Evolutionary conservation across 2,797 vertebrate species (phyloP).

Genomic region (Apodemus agrarius): DNA sequence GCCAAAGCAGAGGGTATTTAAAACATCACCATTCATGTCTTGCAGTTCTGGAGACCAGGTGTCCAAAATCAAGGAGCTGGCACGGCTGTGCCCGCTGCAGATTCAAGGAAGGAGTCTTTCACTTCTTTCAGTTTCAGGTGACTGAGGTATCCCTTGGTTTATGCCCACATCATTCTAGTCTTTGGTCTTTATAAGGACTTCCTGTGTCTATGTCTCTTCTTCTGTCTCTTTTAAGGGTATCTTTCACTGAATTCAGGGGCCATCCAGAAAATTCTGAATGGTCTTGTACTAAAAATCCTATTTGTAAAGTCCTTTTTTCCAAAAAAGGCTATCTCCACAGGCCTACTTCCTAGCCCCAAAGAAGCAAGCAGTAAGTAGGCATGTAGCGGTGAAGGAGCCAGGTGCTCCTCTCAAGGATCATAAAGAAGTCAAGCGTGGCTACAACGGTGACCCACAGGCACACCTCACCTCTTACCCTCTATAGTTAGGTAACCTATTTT

Average conservation of each 20-base stretch:
- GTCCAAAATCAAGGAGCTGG: not conserved
- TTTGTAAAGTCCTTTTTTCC: not conserved
- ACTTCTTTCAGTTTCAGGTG: not conserved
- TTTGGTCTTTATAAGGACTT: not conserved
- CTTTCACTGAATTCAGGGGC: not conserved
- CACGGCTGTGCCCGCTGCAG: accelerated
- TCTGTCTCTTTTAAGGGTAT: not conserved
- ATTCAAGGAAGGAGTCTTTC: not conserved
- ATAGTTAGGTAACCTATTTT: not conserved
- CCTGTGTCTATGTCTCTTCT: not conserved
- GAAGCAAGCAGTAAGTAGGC: not conserved
- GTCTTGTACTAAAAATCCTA: not conserved
- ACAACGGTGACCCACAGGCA: not conserved
- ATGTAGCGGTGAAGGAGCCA: too few relatives aligned
- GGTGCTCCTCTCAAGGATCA: not conserved
- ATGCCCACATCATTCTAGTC: not conserved
- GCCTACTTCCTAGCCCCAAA: not conserved
- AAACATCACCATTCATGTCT: not conserved
- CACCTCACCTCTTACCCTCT: too few relatives aligned
- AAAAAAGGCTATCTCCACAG: not conserved
- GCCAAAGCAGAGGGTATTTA: not conserved
- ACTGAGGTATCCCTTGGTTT: not conserved
- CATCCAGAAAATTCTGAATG: not conserved
- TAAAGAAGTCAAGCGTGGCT: not conserved
- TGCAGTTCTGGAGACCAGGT: not conserved